Conservation (phyloP, 2,113 vertebrate species). For the Petaurus breviceps region DNA sequence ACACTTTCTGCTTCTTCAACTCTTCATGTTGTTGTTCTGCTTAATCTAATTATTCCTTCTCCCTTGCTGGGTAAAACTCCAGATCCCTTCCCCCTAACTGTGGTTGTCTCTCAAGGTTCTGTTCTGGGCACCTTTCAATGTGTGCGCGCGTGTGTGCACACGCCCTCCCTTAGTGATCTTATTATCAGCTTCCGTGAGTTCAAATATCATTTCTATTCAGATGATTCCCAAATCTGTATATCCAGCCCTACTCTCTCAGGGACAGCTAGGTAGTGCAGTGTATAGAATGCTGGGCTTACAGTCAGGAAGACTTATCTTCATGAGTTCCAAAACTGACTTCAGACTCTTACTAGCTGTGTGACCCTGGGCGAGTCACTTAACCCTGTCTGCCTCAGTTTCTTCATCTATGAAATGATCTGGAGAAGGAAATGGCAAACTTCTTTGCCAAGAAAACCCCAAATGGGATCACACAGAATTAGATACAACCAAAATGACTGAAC, state of each 20-base stretch:
- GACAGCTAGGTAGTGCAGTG: neutral
- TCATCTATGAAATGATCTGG: neutral
- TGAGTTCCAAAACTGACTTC: neutral
- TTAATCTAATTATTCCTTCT: too few relatives aligned
- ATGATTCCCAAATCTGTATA: neutral
- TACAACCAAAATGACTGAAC: neutral
- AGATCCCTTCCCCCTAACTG: neutral
- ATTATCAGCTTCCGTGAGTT: neutral
- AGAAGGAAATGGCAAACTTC: too few relatives aligned
- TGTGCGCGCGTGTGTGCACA: neutral
- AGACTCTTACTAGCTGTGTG: neutral
- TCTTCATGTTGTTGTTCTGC: neutral
- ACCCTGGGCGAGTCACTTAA: conserved; percentile 27
- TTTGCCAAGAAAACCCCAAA: too few relatives aligned
- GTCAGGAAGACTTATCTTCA: neutral
- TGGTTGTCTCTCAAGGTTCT: neutral
- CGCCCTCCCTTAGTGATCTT: too few relatives aligned
- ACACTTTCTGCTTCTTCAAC: neutral
- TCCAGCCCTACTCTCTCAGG: neutral
- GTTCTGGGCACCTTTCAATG: neutral
- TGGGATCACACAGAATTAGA: too few relatives aligned
- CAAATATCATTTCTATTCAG: neutral
- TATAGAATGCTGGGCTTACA: neutral
- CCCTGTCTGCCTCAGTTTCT: neutral
- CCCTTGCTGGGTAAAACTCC: neutral